Evolutionary conservation across 2,888 invertebrate genomes (phyloP).

Genomic region (Eupithecia tripunctaria): DNA sequence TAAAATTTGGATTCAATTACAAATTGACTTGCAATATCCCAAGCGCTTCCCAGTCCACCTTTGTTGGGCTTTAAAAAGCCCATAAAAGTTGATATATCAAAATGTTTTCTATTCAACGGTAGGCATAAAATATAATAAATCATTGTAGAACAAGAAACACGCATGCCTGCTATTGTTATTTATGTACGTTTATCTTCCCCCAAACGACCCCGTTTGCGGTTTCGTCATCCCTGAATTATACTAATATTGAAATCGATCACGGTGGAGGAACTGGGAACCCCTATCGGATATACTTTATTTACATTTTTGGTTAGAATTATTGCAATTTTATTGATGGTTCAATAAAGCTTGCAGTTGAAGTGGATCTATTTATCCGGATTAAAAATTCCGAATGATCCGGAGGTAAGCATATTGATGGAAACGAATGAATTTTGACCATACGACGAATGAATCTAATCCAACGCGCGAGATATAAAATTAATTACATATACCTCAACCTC

Average conservation of each 20-base stretch:
- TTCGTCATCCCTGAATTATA: constrained; percentile 53
- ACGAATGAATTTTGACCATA: background rate
- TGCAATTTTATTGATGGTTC: background rate
- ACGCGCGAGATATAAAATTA: background rate
- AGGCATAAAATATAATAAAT: background rate
- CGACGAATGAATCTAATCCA: too few species aligned
- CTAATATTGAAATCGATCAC: constrained; percentile 72
- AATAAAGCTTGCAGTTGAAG: background rate
- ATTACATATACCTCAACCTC: too few species aligned
- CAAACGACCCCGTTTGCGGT: constrained; percentile 59
- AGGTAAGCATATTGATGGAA: background rate
- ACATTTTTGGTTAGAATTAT: background rate
- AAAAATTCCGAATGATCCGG: background rate
- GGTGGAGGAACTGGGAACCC: constrained; percentile 51
- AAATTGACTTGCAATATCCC: too few species aligned
- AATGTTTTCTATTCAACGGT: background rate
- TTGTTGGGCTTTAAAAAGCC: background rate
- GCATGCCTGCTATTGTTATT: constrained; percentile 43
- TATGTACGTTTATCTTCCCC: constrained; percentile 52
- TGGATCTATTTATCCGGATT: background rate
- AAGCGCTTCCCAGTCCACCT: background rate
- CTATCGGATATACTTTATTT: constrained; percentile 41
- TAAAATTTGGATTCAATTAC: too few species aligned
- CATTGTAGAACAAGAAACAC: constrained; percentile 6
- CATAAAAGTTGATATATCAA: background rate